Percentiles rank a stretch among this genome's conserved stretches.
Conservation (phyloP, 30 jellyfish, hydroid and myxozoan species). For the Cassiopea xamachana region DNA sequence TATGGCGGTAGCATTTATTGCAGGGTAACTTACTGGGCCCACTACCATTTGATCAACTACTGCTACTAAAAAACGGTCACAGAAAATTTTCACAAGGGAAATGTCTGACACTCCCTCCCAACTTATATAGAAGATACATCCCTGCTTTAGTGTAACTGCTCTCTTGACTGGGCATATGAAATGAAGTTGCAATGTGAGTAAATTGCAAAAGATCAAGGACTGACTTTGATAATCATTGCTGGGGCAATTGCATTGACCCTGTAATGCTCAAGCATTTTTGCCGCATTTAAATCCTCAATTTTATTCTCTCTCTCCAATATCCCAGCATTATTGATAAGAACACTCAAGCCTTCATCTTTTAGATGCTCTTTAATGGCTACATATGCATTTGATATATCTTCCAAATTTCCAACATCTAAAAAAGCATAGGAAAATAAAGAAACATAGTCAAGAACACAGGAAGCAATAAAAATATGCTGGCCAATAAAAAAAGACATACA, state of each 20-base stretch:
- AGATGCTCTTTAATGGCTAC: slow-evolving; percentile 43
- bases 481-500: not conserved
- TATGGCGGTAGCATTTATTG: too few species aligned
- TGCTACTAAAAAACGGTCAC: too few species aligned
- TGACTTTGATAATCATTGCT: slow-evolving; percentile 77
- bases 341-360: slow-evolving; percentile 72
- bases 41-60: too few species aligned
- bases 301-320: slow-evolving; percentile 29
- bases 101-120: too few species aligned
- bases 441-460: not conserved
- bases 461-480: too few species aligned
- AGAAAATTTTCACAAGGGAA: too few species aligned
- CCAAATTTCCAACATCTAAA: slow-evolving; percentile 73
- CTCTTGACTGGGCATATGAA: not conserved
- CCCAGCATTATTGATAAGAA: slow-evolving; percentile 88
- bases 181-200: not conserved
- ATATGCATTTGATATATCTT: slow-evolving; percentile 63
- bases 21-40: too few species aligned
- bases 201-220: not conserved
- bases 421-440: not conserved
- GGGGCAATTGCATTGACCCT: slow-evolving; percentile 83
- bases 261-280: slow-evolving; percentile 45
- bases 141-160: not conserved
- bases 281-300: slow-evolving; percentile 52
- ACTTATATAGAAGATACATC: too few species aligned